Evolutionary conservation across 2,113 vertebrate genomes (phyloP).

Genomic region (Machaerirhynchus nigripectus): DNA sequence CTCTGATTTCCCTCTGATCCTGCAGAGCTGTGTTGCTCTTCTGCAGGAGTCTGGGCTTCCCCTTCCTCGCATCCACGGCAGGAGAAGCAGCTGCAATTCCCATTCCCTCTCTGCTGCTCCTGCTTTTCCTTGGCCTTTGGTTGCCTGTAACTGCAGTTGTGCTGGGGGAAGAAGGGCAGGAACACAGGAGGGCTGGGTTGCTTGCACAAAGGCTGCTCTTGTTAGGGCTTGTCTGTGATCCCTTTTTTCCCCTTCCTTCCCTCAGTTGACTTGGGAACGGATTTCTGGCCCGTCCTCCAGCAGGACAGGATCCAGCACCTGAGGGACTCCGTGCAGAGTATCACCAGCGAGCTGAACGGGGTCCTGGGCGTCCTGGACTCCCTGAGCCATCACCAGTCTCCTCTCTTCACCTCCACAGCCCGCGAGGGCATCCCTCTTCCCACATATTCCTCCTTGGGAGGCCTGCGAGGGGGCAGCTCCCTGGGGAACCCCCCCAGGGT

Average conservation of each 20-base stretch:
- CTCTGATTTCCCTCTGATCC: not conserved
- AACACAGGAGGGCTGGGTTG: not conserved
- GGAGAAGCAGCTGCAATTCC: not conserved
- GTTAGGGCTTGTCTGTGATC: not conserved
- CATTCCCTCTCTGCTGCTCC: not conserved
- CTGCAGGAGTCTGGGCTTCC: not conserved
- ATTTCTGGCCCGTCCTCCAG: not conserved
- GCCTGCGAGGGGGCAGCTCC: not conserved
- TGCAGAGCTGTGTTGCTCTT: not conserved
- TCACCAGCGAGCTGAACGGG: constrained; percentile 81
- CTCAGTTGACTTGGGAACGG: not conserved
- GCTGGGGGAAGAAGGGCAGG: not conserved
- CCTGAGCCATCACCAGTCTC: constrained; percentile 49
- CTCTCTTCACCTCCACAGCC: not conserved
- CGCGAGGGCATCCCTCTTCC: not conserved
- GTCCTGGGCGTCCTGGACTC: constrained; percentile 78
- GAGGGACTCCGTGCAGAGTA: constrained; percentile 79
- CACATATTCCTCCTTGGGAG: not conserved
- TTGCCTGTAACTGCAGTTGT: not conserved
- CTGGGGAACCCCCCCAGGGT: not conserved
- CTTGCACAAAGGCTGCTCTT: not conserved
- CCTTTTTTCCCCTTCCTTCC: not conserved
- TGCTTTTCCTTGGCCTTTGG: not conserved
- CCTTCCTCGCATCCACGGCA: not conserved
- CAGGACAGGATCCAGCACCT: constrained; percentile 80